A percentile compares a stretch with the other conserved stretches of the same genome.
These are phyloP conservation scores for Catharus fuscescens DNA, from an alignment of 2,113 vertebrate genomes.

Conservation along the genomic window DNA sequence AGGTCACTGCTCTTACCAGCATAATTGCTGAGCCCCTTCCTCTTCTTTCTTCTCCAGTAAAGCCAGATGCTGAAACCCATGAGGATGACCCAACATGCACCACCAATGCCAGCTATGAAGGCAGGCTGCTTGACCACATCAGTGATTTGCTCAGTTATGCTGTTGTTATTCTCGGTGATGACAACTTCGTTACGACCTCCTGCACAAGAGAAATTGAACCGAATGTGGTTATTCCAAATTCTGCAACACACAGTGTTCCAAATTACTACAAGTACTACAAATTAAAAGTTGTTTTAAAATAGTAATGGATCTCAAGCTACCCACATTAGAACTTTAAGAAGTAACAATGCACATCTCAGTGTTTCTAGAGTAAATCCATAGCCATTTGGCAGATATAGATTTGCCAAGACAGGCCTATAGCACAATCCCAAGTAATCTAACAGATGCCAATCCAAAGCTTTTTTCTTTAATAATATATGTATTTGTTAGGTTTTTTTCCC, in stretches of 20 bases:
- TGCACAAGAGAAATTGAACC: slow-evolving; percentile 16
- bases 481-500: neutral
- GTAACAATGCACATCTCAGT: neutral
- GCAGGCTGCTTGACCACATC: slow-evolving; percentile 99
- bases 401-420: neutral
- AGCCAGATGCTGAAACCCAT: slow-evolving; percentile 99
- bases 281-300: neutral
- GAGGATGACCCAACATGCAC: slow-evolving; percentile 98
- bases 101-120: slow-evolving; percentile 97
- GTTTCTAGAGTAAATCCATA: neutral
- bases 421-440: neutral
- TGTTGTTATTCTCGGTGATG: slow-evolving; percentile 96
- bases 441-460: neutral
- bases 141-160: slow-evolving; percentile 98
- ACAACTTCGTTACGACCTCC: slow-evolving; percentile 88
- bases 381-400: neutral
- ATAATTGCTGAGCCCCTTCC: slow-evolving; percentile 99
- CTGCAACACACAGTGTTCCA: neutral
- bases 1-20: slow-evolving; percentile 85
- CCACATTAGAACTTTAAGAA: neutral
- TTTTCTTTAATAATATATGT: neutral
- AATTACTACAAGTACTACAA: neutral
- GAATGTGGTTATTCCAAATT: neutral
- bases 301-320: neutral
- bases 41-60: slow-evolving; percentile 99